A percentile compares a stretch with the other conserved stretches of the same genome.
phyloP scores from a whole-genome alignment of 2,113 vertebrate species.

The Peromyscus polionotus region DNA sequence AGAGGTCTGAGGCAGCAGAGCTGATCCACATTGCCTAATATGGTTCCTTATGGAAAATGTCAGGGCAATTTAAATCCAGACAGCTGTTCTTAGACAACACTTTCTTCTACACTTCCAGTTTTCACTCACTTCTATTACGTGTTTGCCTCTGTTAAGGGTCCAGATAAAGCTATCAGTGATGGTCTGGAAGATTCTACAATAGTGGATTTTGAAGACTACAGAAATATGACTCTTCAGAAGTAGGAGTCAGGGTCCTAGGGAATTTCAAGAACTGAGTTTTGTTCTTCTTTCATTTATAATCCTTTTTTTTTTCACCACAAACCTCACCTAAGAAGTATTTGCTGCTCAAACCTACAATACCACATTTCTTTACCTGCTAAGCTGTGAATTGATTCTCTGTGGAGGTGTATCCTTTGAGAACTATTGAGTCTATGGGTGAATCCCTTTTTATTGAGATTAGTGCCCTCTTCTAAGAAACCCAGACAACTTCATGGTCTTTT shows the following conservation, averaged over 20 bases:
- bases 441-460: neutral
- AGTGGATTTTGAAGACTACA: neutral
- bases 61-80: neutral
- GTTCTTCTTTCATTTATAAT: neutral
- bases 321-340: neutral
- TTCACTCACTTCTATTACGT: neutral
- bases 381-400: neutral
- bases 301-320: neutral
- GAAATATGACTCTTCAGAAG: neutral
- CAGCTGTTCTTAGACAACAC: neutral
- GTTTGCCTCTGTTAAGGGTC: neutral
- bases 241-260: neutral
- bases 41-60: neutral
- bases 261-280: conserved; percentile 16
- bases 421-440: neutral
- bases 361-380: neutral
- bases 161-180: neutral
- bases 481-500: neutral
- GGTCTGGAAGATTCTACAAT: neutral
- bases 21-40: neutral
- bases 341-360: neutral
- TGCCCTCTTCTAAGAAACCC: neutral
- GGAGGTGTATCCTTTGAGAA: neutral
- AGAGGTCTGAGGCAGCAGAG: neutral
- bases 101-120: neutral